Evolutionary conservation across 2,113 vertebrate species (phyloP), one percentile per base, ranked within the genome.

Genomic region (Onychorhynchus coronatus): DNA sequence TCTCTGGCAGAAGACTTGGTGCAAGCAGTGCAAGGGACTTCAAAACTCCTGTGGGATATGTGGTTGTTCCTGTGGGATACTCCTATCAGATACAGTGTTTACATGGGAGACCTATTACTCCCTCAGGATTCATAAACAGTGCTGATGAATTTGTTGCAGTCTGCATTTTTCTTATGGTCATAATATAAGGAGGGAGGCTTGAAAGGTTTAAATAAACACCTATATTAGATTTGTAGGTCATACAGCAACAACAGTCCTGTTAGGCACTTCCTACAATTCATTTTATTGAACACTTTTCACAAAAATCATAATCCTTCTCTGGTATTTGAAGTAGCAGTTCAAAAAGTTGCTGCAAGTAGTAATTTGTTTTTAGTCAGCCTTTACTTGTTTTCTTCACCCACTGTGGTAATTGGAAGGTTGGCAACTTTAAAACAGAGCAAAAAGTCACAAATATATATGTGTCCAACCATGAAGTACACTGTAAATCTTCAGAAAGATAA

Each of bases 201-300:
- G 53, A 87, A 96, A 95, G 52, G 53, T 90, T 97, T 96, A 94
- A 91, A 84, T 77, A 95, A 97, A 94, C 35, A 88, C 77, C 63
- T 94, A 8, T 78, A 55, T 96, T 91, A 74, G 79, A 93, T 87
- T 77, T 81, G 30, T 82, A 90, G 37, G 78, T 78, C 59, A 70
- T 84, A 72, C 5, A 27, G 19, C 42, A 95, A 31, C 39, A 88
- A 55, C 20, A 91, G 31, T 84, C 46, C 27, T 93, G 11, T 74
- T 75, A 75, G 52, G 84, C 73, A 71, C 50, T 87, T 88, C 46
- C 14, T 89, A 59, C 31, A 53, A 31, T 65, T 95, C 94, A 70
- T 85, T 97, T 97, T 76, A 50, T 79, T 85, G 82, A 85, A 30
- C 11, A 24, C 66, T 97, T 96, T 91, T 56, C 59, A 74, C 81